Evolutionary conservation across 1,140 invertebrate genomes (phyloP), one percentile per base, ranked within the genome.

Genomic region (Uloborus diversus): DNA sequence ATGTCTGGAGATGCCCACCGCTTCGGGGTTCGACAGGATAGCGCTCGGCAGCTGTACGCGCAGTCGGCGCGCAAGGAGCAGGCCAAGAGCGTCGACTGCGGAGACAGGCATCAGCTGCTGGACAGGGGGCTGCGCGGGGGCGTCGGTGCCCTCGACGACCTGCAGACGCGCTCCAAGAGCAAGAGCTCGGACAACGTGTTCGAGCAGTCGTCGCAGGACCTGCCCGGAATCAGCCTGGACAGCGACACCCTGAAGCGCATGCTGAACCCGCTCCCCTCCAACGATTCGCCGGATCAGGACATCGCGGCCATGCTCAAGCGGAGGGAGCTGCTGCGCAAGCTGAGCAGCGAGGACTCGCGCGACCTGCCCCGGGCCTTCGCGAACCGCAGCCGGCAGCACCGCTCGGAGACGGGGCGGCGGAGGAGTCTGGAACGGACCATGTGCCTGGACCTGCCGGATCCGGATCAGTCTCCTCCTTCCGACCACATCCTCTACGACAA

Each of bases 201-300:
- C 35, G 88, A 88, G 85, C 85, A 84, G 76, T 81, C 73, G 81
- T 42, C 64, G n/a, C 78, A 59, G 9, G 89, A 82, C 86, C 86
- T 78, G 88, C 88, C 32, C 86, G 83, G 71, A 11, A 70, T 84
- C 17, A 83, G 83, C 81, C 85, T 89, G 83, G 94, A 95, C 86
- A 94, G 94, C 81, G 94, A 93, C 86, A 96, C 94, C 1, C 88
- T 98, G 81, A 97, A 97, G 85, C 90, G 94, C 56, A 96, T 98
- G 93, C 88, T 98, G 80, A 96, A 97, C 84, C 95, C 95, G 27
- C 93, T 98, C 90, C 92, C 94, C 4, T 82, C 84, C 14, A 81
- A 82, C 11, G 95, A 94, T 14, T 94, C 94, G 70, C 94, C 94
- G 9, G 94, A 96, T 88, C 93, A 94, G 91, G 92, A 92, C 0